Base-by-base conservation (phyloP, 2,888 invertebrate species). In the Dolichomitus sp. region DNA sequence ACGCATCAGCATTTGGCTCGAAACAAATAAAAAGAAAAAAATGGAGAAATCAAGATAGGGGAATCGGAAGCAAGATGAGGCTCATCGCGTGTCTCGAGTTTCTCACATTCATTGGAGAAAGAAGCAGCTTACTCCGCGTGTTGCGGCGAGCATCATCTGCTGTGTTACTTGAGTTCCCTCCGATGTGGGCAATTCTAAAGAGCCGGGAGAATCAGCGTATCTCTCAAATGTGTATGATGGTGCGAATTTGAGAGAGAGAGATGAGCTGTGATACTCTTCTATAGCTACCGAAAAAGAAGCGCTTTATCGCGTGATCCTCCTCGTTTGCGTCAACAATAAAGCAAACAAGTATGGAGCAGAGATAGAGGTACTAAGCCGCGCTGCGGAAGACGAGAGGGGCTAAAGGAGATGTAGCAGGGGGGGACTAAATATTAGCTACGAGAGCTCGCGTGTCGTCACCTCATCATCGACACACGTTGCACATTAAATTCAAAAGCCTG, bases 391-490 rank as follows among this genome's bases (percentile, higher is more conserved):
- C 54, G 72, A 59, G n/a, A 45, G 75, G 81, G 40, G 75, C 66
- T 69, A 61, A 76, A 81, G 48, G 45, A 63, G 19, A 66, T 12
- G 54, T 37, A n/a, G 17, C 52, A 23, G 17, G 17, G 17, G 17
- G 54, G 37, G 50, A 59, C 65, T 19, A 50, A 76, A 70, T 57
- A 59, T 23, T 30, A 30, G 63, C 42, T 61, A 42, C 19, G 27
- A 14, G 52, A 73, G 73, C 45, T 78, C 73, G 84, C 81, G 73
- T 79, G 81, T 84, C 73, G 73, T 78, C 72, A 68, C 23, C 66
- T 75, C 63, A 63, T 74, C 69, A 77, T 69, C 70, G 69, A 72
- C 66, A 74, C 19, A 74, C 42, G 74, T 30, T 79, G 50, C 59
- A 17, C 77, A 52, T 77, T 63, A 27, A 69, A 61, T 23, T 50